A percentile compares a stretch with the other conserved stretches of the same genome.
Conservation (phyloP, 2,888 invertebrate species). For the Trachelus stipa region DNA sequence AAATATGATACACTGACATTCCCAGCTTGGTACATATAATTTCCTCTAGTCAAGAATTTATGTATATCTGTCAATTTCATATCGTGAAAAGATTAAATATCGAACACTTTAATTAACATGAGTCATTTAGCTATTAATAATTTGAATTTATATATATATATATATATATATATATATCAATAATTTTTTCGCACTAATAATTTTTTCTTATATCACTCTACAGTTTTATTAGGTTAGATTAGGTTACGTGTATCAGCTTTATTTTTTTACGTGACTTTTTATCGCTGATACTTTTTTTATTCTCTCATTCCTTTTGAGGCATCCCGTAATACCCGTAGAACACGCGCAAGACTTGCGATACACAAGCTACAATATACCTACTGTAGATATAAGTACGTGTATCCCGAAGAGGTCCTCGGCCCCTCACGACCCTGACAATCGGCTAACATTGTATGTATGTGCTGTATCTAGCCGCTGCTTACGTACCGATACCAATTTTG, state of each 20-base stretch:
- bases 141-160: too few relatives aligned
- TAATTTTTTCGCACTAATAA: too few relatives aligned
- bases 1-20: background rate
- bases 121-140: too few relatives aligned
- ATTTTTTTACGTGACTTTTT: too few relatives aligned
- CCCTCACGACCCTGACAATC: background rate
- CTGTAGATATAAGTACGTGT: background rate
- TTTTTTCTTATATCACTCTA: too few relatives aligned
- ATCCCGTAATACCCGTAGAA: background rate
- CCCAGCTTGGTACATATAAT: background rate
- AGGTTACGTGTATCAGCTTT: too few relatives aligned
- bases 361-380: background rate
- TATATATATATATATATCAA: too few relatives aligned
- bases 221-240: too few relatives aligned
- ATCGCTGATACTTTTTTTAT: too few relatives aligned
- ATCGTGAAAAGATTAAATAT: background rate
- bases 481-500: background rate
- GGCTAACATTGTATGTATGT: background rate
- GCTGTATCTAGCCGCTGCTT: background rate
- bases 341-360: background rate
- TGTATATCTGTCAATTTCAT: background rate
- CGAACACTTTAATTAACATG: background rate
- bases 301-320: background rate
- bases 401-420: background rate
- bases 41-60: background rate